Base-by-base conservation (phyloP, 2,888 invertebrate species). In the Herminia tarsipennalis region DNA sequence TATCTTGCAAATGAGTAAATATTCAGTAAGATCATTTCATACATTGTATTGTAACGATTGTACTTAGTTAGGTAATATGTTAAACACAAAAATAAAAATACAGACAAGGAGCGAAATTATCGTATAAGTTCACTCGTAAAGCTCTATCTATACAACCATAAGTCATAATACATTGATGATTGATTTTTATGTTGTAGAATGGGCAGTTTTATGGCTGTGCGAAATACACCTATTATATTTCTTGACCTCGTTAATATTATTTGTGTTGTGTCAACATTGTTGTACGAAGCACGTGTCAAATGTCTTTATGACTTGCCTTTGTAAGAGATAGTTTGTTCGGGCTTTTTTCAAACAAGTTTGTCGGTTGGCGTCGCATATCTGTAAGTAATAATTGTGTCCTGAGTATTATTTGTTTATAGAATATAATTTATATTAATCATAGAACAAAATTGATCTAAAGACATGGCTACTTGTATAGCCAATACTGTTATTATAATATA, bases 181-280 rank as follows among this genome's bases (percentile, higher is more conserved):
- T 76, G 81, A 80, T 75, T 75, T 67, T 75, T 70, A 70, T 56
- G 65, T 58, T 52, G 59, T 66, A 68, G 40, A 47, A 47, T 62
- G 69, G 69, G 67, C 61, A 56, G 68, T 71, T 78, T 81, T 81
- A 82, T 70, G 77, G 69, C 66, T 58, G 73, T 70, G 77, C 70
- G 70, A 78, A 78, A 70, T 71, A 68, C 63, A 66, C 64, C 65
- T 71, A 83, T 81, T 70, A 74, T 76, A 74, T 78, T 77, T 73
- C 79, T 54, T 72, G 74, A 65, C 73, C 79, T 78, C 75, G 73
- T 81, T 74, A 73, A 70, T 65, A 69, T 66, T 77, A 69, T 78
- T 78, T 78, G 75, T 75, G 70, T 69, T 49, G 58, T 34, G 20
- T 45, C 59, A 49, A 70, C 71, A 65, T 56, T 57, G 66, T 70